Conservation (phyloP, 2,797 vertebrate genomes). For the Aselliscus stoliczkanus region DNA sequence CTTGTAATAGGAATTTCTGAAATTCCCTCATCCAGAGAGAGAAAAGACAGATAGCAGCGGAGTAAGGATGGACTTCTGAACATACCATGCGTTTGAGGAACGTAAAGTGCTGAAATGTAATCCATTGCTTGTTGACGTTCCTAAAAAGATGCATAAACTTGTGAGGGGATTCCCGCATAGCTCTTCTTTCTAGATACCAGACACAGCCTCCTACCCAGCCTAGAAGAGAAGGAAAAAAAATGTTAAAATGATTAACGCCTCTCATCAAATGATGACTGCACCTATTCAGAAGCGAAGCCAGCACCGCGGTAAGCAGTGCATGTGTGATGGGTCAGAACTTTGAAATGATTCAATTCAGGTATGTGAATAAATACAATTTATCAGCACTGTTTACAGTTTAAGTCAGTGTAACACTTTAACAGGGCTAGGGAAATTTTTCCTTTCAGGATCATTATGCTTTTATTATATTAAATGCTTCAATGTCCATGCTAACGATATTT, state of each 20-base stretch:
- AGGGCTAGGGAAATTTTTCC: not conserved
- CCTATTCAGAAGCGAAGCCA: not conserved
- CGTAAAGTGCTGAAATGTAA: constrained; percentile 89
- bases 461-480: not conserved
- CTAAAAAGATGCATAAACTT: constrained; percentile 81
- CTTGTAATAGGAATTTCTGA: not conserved
- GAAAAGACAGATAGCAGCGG: not conserved
- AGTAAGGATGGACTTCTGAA: not conserved
- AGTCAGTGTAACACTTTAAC: not conserved
- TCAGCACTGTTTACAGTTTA: not conserved
- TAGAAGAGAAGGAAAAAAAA: constrained; percentile 54
- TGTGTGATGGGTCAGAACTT: not conserved
- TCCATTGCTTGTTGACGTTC: constrained; percentile 77
- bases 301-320: not conserved
- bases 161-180: constrained; percentile 33
- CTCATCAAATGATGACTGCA: not conserved
- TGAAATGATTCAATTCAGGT: not conserved
- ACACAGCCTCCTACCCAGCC: constrained; percentile 82
- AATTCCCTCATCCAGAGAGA: not conserved
- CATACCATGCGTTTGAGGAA: constrained; percentile 92
- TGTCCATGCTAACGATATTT: not conserved
- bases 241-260: not conserved
- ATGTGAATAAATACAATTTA: not conserved
- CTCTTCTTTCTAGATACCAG: constrained; percentile 81
- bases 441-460: not conserved